A percentile compares a stretch with the other conserved stretches of the same genome.
Conservation (phyloP, 2,113 vertebrate genomes). For the Myotis davidii region DNA sequence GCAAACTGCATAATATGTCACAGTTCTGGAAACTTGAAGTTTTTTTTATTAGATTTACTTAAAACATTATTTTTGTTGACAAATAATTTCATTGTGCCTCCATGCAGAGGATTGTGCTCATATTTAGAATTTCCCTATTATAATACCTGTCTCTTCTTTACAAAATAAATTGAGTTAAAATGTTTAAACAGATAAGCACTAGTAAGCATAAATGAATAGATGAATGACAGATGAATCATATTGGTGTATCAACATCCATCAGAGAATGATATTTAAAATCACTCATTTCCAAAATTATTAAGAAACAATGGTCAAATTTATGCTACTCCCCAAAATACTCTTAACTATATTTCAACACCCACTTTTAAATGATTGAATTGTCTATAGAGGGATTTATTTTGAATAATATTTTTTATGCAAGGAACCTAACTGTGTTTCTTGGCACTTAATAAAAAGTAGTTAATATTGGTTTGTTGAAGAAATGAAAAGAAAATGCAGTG, state of each 20-base stretch:
- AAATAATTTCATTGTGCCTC: background rate
- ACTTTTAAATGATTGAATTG: background rate
- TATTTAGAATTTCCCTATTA: constrained; percentile 24
- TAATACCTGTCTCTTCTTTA: background rate
- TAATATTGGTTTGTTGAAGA: background rate
- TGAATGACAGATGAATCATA: background rate
- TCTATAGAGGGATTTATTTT: background rate
- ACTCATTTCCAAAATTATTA: background rate
- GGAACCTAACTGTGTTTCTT: background rate
- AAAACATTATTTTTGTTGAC: constrained; percentile 30
- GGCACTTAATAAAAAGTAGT: background rate
- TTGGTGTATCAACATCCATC: constrained; percentile 5
- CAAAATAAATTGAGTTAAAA: background rate
- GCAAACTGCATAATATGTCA: background rate
- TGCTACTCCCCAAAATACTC: background rate
- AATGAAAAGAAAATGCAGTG: background rate
- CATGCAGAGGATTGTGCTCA: background rate
- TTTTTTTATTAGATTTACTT: background rate
- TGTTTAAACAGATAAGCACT: background rate
- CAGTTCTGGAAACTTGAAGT: background rate
- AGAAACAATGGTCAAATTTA: constrained; percentile 6
- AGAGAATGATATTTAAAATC: background rate
- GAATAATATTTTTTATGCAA: background rate
- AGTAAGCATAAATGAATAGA: background rate
- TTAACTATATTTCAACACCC: background rate